phyloP scores from a whole-genome alignment of 2,797 vertebrate species.

The Sciaenops ocellatus region DNA sequence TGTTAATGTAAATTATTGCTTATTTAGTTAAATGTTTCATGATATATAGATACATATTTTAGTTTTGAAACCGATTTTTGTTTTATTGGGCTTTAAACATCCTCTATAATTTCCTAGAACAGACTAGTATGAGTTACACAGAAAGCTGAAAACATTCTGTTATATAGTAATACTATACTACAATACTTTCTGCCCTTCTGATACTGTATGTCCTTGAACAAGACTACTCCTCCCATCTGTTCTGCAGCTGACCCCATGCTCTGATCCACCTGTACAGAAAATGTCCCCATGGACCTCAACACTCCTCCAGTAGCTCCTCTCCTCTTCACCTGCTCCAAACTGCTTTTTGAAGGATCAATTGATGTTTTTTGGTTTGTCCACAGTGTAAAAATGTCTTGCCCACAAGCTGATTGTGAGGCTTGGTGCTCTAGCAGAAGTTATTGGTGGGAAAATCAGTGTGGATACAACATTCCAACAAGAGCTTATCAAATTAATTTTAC shows the following conservation, averaged over 20 bases:
- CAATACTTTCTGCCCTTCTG: conserved; percentile 4
- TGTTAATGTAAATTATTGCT: neutral
- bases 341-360: neutral
- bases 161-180: neutral
- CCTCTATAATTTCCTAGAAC: neutral
- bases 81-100: neutral
- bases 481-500: conserved; percentile 70
- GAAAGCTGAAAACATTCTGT: neutral
- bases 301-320: neutral
- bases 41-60: too few relatives aligned
- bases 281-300: conserved; percentile 1
- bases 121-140: neutral
- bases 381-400: conserved; percentile 7
- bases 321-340: neutral
- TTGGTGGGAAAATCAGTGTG: conserved; percentile 49
- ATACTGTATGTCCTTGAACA: conserved; percentile 37
- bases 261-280: conserved; percentile 45
- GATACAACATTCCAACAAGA: conserved; percentile 56
- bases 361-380: neutral
- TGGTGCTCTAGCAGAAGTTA: conserved; percentile 25
- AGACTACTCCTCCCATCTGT: conserved; percentile 32
- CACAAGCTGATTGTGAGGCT: conserved; percentile 2
- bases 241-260: conserved; percentile 35
- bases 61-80: neutral
- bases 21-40: neutral